Conservation (phyloP, 2,888 invertebrate genomes). For the Trachelus troglodyta region DNA sequence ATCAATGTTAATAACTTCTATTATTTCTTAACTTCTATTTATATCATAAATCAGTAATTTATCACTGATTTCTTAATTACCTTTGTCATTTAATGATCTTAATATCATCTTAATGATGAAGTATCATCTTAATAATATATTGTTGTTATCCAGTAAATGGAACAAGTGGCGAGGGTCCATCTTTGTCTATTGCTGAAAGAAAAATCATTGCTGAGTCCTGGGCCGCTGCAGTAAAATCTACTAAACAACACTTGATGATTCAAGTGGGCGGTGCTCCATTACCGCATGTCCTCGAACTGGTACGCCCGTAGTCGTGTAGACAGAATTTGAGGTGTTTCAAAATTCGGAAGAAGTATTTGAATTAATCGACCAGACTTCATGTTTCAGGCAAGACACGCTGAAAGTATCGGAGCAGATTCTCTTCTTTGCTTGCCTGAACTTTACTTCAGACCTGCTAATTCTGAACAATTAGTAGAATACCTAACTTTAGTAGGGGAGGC, state of each 20-base stretch:
- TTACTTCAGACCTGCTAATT: constrained; percentile 77
- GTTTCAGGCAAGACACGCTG: constrained; percentile 76
- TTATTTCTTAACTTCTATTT: too few species aligned
- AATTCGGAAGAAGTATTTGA: background rate
- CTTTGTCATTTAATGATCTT: background rate
- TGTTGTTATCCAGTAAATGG: constrained; percentile 74
- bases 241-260: constrained; percentile 74
- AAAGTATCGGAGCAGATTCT: constrained; percentile 74
- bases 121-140: background rate
- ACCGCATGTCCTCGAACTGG: constrained; percentile 77
- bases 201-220: constrained; percentile 76
- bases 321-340: background rate
- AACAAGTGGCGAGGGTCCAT: constrained; percentile 82
- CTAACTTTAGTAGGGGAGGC: constrained; percentile 75
- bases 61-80: background rate
- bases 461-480: constrained; percentile 74
- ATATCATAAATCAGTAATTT: background rate
- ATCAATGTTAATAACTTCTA: background rate
- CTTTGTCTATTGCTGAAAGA: constrained; percentile 75
- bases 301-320: constrained; percentile 53
- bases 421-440: constrained; percentile 81
- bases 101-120: background rate
- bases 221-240: constrained; percentile 70
- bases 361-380: background rate
- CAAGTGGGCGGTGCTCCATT: constrained; percentile 79